Conservation (phyloP, 2,113 vertebrate genomes). For the Azemiops feae region DNA sequence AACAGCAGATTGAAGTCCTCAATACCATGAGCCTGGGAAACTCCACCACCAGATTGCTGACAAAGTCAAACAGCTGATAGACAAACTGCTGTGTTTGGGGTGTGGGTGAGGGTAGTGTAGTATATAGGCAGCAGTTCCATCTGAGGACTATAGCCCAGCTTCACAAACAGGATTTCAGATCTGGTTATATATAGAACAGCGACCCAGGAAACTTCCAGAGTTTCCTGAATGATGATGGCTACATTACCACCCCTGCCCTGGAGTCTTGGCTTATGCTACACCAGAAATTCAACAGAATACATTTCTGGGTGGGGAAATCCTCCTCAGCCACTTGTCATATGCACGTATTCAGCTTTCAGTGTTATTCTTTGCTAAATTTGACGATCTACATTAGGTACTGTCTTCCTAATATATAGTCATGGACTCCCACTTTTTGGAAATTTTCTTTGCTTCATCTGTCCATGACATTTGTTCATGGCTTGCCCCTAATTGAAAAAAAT, state of each 20-base stretch:
- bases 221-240: neutral
- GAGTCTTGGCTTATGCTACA: neutral
- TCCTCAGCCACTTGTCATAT: neutral
- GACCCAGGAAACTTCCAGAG: neutral
- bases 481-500: constrained; percentile 11
- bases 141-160: neutral
- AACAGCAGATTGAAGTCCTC: neutral
- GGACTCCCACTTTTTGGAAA: neutral
- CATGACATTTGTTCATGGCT: fast-evolving
- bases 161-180: neutral
- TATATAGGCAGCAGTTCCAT: neutral
- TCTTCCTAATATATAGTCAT: constrained; percentile 5
- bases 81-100: neutral
- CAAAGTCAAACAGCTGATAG: neutral
- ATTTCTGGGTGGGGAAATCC: neutral
- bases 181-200: neutral
- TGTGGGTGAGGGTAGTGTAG: neutral
- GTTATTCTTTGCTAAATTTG: neutral
- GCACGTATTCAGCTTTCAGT: neutral
- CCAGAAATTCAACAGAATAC: neutral
- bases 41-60: neutral
- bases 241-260: neutral
- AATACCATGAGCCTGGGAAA: neutral
- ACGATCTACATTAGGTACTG: neutral
- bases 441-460: fast-evolving